phyloP scores from a whole-genome alignment of 1,140 invertebrate species.

The Heliconius nattereri region DNA sequence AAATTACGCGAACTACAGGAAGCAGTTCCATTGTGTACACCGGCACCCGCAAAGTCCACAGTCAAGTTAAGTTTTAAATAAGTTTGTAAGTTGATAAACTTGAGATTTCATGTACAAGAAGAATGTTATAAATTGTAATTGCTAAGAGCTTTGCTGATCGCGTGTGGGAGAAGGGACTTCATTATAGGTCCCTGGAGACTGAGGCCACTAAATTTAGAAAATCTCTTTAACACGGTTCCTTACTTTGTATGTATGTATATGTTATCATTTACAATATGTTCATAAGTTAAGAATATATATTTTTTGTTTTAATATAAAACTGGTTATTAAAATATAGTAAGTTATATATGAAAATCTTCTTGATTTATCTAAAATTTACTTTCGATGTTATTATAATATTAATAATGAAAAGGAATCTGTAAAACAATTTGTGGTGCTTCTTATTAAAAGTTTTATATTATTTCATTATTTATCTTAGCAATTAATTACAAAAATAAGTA shows the following conservation, averaged over 20 bases:
- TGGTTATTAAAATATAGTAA: too few relatives aligned
- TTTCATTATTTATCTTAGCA: too few relatives aligned
- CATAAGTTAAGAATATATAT: too few relatives aligned
- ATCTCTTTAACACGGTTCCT: not conserved
- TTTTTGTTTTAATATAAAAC: too few relatives aligned
- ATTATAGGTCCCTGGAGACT: not conserved
- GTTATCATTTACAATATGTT: too few relatives aligned
- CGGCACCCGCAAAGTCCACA: not conserved
- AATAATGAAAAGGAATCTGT: too few relatives aligned
- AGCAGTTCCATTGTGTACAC: not conserved
- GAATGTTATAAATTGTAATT: constrained; percentile 5
- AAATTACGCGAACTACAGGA: not conserved
- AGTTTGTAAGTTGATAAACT: constrained; percentile 3
- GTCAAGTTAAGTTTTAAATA: constrained; percentile 12
- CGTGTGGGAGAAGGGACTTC: not conserved
- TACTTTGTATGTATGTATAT: not conserved
- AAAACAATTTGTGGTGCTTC: too few relatives aligned
- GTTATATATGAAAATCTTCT: too few relatives aligned
- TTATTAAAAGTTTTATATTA: too few relatives aligned
- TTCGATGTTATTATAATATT: too few relatives aligned
- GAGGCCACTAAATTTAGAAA: not conserved
- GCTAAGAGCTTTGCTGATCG: not conserved
- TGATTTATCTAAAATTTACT: too few relatives aligned
- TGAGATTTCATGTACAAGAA: not conserved
- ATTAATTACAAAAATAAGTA: too few relatives aligned